These are phyloP conservation scores for Phrynocephalus forsythii DNA, from an alignment of 2,797 vertebrate genomes.

Conservation along the genomic window DNA sequence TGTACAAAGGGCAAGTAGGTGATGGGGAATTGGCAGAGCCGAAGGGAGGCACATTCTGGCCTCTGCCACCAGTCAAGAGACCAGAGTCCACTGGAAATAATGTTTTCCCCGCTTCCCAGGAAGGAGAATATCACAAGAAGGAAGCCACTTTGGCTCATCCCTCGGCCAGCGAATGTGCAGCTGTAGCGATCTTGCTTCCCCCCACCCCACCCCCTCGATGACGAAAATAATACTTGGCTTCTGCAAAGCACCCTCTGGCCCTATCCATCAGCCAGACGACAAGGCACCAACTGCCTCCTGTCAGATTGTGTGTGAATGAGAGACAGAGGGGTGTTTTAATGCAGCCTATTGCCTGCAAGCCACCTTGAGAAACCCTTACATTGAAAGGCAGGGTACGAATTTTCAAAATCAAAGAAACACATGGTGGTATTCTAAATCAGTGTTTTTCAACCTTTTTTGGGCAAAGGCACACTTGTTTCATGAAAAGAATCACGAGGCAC, in stretches of 20 bases:
- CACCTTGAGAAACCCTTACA: background rate
- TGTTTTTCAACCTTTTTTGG: no score
- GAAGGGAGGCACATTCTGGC: background rate
- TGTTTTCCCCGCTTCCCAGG: background rate
- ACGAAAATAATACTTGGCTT: background rate
- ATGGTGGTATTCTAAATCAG: background rate
- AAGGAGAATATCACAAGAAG: background rate
- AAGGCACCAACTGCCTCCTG: background rate
- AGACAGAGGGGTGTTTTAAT: background rate
- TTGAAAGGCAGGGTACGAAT: background rate
- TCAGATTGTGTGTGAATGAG: background rate
- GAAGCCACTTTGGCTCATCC: background rate
- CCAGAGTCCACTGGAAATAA: background rate
- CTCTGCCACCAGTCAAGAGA: background rate
- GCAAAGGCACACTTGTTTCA: no score
- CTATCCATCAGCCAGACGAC: background rate
- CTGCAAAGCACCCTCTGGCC: background rate
- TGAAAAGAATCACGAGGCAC: no score
- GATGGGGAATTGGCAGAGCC: slow-evolving; percentile 24
- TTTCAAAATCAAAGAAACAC: slow-evolving; percentile 23
- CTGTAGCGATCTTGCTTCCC: background rate
- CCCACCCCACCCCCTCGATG: background rate
- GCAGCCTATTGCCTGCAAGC: background rate
- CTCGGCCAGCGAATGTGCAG: background rate
- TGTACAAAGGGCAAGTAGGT: slow-evolving; percentile 42